These are phyloP conservation scores for Gambusia yucatana DNA, from an alignment of 2,797 vertebrate species.

Conservation along the genomic window DNA sequence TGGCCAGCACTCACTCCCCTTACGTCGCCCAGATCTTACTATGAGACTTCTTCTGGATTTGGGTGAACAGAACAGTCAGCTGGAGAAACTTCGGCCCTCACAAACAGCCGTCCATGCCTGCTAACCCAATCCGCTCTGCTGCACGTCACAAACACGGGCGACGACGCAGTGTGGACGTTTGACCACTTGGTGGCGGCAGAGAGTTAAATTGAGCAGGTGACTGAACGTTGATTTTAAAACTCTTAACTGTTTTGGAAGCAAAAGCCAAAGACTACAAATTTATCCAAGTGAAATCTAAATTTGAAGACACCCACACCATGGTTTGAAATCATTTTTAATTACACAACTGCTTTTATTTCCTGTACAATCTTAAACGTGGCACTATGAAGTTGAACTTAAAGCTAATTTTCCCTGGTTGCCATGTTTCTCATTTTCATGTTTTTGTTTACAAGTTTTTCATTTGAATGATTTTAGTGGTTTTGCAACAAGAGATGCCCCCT, in stretches of 20 bases:
- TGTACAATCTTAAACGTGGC: slow-evolving; percentile 70
- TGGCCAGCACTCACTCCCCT: slow-evolving; percentile 97
- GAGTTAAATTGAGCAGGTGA: slow-evolving; percentile 34
- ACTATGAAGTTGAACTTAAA: slow-evolving; percentile 20
- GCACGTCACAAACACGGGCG: slow-evolving; percentile 24
- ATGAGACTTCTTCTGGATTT: slow-evolving; percentile 71
- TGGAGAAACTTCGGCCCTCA: slow-evolving; percentile 6
- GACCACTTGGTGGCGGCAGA: slow-evolving; percentile 61
- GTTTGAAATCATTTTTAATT: slow-evolving; percentile 45
- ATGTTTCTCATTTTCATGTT: slow-evolving; percentile 46
- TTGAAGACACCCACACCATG: slow-evolving; percentile 32
- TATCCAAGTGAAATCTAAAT: slow-evolving; percentile 42
- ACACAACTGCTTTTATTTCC: slow-evolving; percentile 27
- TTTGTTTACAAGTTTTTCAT: slow-evolving; percentile 75
- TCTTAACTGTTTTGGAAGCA: slow-evolving; percentile 56
- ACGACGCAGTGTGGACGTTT: slow-evolving; percentile 41
- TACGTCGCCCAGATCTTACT: slow-evolving; percentile 98
- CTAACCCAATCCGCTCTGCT: slow-evolving; percentile 15
- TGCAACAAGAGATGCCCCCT: slow-evolving; percentile 19
- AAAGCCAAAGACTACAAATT: slow-evolving; percentile 74
- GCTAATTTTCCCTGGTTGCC: slow-evolving; percentile 15
- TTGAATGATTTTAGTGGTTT: slow-evolving; percentile 16
- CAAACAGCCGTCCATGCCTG: slow-evolving; percentile 16
- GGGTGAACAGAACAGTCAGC: slow-evolving; percentile 20
- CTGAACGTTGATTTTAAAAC: slow-evolving; percentile 65